These are phyloP conservation scores for Drosophila cyrtoloma DNA, from an alignment of 2,888 invertebrate genomes.

Conservation along the genomic window DNA sequence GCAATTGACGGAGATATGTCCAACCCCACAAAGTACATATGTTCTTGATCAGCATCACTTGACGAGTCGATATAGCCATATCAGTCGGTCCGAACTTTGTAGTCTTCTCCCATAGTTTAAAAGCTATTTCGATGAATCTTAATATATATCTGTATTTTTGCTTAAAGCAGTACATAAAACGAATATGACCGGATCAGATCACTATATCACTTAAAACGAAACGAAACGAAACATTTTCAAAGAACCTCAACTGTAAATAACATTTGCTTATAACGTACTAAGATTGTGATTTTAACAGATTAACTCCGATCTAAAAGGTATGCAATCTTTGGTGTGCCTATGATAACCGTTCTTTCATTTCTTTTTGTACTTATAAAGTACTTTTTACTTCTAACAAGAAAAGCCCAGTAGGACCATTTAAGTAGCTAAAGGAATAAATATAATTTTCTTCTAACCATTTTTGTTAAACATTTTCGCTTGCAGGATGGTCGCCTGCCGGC, in stretches of 20 bases:
- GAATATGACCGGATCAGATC: no score
- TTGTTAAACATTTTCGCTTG: not conserved
- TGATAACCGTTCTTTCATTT: not conserved
- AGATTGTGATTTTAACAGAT: no score
- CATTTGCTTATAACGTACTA: no score
- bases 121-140: not conserved
- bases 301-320: not conserved
- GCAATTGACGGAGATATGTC: not conserved
- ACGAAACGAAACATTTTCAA: no score
- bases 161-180: no score
- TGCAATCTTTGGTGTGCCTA: not conserved
- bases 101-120: not conserved
- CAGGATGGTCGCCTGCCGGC: conserved; percentile 85
- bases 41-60: not conserved
- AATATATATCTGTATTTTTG: no score
- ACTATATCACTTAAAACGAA: no score
- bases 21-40: not conserved
- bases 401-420: not conserved
- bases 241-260: not conserved
- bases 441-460: not conserved
- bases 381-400: not conserved
- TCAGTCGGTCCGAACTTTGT: not conserved
- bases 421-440: not conserved
- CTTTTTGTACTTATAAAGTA: not conserved
- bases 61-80: not conserved